Conservation (phyloP, 53 echinoderm and acorn worm species). For the Hippasteria phrygiana region DNA sequence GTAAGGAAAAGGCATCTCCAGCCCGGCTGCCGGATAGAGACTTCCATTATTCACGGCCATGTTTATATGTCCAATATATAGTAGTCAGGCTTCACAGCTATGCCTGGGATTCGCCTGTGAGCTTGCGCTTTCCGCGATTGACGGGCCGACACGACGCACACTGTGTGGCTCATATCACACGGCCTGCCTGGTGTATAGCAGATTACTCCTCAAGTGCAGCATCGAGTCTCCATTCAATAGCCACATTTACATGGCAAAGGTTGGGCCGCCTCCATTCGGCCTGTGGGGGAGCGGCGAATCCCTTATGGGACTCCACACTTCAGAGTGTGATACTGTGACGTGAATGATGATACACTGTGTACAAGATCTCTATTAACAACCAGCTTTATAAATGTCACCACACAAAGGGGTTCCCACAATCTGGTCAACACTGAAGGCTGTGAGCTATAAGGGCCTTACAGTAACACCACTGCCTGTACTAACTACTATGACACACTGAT, state of each 20-base stretch:
- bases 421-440: too few relatives aligned
- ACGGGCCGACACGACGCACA: slow-evolving; percentile 41
- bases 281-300: slow-evolving; percentile 37
- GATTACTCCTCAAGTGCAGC: slow-evolving; percentile 76
- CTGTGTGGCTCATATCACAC: slow-evolving; percentile 66
- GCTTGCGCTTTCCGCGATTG: slow-evolving; percentile 39
- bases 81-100: slow-evolving; percentile 53
- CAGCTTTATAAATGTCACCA: background rate
- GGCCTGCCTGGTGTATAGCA: slow-evolving; percentile 67
- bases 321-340: background rate
- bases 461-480: background rate
- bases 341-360: slow-evolving; percentile 25
- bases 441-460: background rate
- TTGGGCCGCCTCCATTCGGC: slow-evolving; percentile 71
- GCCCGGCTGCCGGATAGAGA: slow-evolving; percentile 82
- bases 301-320: slow-evolving; percentile 16
- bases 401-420: slow-evolving; percentile 3
- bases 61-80: slow-evolving; percentile 70
- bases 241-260: slow-evolving; percentile 73
- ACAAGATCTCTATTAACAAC: background rate
- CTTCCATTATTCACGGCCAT: slow-evolving; percentile 98
- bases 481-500: slow-evolving; percentile 53
- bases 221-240: slow-evolving; percentile 72
- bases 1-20: slow-evolving; percentile 90
- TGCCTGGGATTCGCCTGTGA: slow-evolving; percentile 18